Base-by-base conservation (phyloP, 2,113 vertebrate genomes). In the Hemiprocne comata region DNA sequence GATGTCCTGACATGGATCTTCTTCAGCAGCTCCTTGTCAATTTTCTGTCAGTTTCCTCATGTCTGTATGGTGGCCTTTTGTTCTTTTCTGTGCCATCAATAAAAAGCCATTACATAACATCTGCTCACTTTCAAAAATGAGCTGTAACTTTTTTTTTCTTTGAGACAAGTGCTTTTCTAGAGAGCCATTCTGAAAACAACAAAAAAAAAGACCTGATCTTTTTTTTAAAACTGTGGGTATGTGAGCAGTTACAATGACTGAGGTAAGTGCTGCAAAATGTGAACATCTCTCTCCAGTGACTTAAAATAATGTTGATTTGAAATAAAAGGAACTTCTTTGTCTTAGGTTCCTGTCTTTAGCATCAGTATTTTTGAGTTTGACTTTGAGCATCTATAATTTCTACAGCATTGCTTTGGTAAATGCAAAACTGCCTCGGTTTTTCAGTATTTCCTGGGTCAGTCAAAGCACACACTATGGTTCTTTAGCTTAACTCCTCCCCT, bases 1-100 rank as follows among this genome's bases (percentile, higher is more conserved):
- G 26, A 3, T 1, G 0, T 36, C 11, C 1, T 2, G 24, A 13
- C 15, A 3, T 2, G 3, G 23, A 29, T 46, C n/a, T 25, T 36
- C 16, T 31, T 36, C 53, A 54, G 38, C 38, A 38, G 44, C 44
- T 0, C 38, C 26, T 55, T 42, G 21, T 11, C 6, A 15, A 16
- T 17, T 55, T 80, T 28, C 51, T 20, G 6, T 36, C 4, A 12
- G 3, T 31, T 13, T 53, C 23, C 7, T 73, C 19, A 5, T 11
- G 21, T 79, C 9, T 40, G 14, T 11, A 0, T 10, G 13, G 15
- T 55, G 42, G 62, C 67, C 19, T 71, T 36, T 15, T 10, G 9
- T 31, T 9, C 33, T 75, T 21, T 79, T 48, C 19, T 3, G 2
- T 34, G 48, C 44, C 12, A 1, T 36, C 17, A 0, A 0, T 60